A percentile compares a stretch with the other conserved stretches of the same genome.
phyloP scores from a whole-genome alignment of 1,140 invertebrate genomes.

The Diorhabda elongata region DNA sequence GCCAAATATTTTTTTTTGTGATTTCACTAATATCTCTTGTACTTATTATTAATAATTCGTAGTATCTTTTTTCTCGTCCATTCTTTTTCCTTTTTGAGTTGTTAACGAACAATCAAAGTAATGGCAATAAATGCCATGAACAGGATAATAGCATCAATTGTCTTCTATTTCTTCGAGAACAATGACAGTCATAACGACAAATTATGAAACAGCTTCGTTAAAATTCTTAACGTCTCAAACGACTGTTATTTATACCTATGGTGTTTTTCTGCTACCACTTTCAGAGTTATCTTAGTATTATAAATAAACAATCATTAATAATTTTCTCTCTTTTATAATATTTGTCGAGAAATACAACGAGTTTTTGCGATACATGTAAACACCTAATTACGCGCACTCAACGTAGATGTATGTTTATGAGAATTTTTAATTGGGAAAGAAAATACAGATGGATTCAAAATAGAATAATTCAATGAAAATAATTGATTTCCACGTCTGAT shows the following conservation, averaged over 20 bases:
- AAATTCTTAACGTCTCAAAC: conserved; percentile 36
- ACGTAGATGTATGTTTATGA: too few relatives aligned
- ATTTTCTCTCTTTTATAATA: conserved; percentile 21
- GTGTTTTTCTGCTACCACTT: conserved; percentile 32
- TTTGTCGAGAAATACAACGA: conserved; percentile 9
- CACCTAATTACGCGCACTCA: not conserved
- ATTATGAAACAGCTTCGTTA: conserved; percentile 40
- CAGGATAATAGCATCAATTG: conserved; percentile 31
- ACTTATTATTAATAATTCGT: too few relatives aligned
- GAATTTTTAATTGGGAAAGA: too few relatives aligned
- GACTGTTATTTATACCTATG: conserved; percentile 31
- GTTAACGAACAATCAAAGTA: conserved; percentile 17
- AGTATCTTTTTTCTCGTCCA: too few relatives aligned
- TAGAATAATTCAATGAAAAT: too few relatives aligned
- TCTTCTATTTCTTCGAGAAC: conserved; percentile 35
- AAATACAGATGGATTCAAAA: too few relatives aligned
- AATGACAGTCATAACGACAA: conserved; percentile 38
- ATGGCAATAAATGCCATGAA: conserved; percentile 29
- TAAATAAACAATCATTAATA: conserved; percentile 35
- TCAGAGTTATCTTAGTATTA: conserved; percentile 5
- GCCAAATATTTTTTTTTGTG: too few relatives aligned
- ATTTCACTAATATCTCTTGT: too few relatives aligned
- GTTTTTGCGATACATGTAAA: conserved; percentile 4
- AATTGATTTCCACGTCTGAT: too few relatives aligned
- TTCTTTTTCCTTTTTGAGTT: too few relatives aligned